A percentile compares a stretch with the other conserved stretches of the same genome.
Conservation (phyloP, 2,888 invertebrate species). For the Mythimna impura region DNA sequence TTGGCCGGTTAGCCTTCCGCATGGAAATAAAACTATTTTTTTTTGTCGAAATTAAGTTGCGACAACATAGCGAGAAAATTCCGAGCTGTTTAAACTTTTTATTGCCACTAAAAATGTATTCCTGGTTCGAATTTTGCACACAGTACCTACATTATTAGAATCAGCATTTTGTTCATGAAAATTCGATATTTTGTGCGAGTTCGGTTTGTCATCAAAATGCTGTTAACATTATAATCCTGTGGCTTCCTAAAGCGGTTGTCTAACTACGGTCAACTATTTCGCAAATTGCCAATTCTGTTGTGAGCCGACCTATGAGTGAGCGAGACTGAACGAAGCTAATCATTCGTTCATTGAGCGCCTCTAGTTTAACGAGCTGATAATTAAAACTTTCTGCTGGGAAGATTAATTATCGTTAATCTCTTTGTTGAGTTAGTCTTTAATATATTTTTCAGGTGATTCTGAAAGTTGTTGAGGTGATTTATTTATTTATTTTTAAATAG, state of each 20-base stretch:
- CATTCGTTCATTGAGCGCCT: constrained; percentile 41
- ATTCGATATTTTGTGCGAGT: constrained; percentile 6
- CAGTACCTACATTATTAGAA: not conserved
- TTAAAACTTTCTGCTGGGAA: constrained; percentile 49
- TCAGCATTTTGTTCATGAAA: constrained; percentile 4
- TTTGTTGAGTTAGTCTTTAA: constrained; percentile 20
- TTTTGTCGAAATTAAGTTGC: constrained; percentile 12
- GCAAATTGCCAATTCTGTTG: constrained; percentile 41
- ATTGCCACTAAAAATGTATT: not conserved
- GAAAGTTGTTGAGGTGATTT: constrained; percentile 2
- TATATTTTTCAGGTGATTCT: constrained; percentile 25
- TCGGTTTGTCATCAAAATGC: constrained; percentile 23
- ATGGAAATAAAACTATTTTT: constrained; percentile 7
- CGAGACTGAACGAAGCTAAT: constrained; percentile 23
- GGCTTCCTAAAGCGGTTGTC: constrained; percentile 6
- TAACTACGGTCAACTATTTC: constrained; percentile 33
- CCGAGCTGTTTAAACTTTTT: not conserved
- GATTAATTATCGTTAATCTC: constrained; percentile 42
- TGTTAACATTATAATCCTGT: constrained; percentile 35
- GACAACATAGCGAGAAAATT: not conserved
- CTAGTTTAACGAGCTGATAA: constrained; percentile 46
- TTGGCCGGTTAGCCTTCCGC: not conserved
- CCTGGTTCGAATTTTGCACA: not conserved
- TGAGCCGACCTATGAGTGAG: constrained; percentile 14
- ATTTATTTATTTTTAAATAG: too few relatives aligned